phyloP scores from a whole-genome alignment of 2,888 invertebrate species.

The Platycnemis pennipes region DNA sequence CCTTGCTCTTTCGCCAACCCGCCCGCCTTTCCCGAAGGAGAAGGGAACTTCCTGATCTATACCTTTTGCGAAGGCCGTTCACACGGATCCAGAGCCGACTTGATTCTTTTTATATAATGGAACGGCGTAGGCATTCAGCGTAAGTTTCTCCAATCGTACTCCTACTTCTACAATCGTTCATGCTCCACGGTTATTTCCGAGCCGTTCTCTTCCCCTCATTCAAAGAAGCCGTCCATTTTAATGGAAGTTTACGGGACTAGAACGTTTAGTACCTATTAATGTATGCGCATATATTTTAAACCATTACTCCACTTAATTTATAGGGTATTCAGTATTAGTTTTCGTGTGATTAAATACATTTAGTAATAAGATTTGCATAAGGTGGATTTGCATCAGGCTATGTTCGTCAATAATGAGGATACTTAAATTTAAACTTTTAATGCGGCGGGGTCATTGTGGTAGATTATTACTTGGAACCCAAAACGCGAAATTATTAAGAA shows the following conservation, averaged over 20 bases:
- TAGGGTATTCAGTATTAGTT: too few relatives aligned
- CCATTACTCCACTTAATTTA: not conserved
- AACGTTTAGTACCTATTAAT: not conserved
- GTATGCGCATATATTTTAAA: not conserved
- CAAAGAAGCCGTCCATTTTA: not conserved
- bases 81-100: not conserved
- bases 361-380: too few relatives aligned
- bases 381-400: too few relatives aligned
- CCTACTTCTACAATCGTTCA: too few relatives aligned
- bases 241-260: not conserved
- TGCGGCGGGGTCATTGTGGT: too few relatives aligned
- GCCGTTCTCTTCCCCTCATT: not conserved
- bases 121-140: not conserved
- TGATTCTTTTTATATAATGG: not conserved
- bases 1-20: too few relatives aligned
- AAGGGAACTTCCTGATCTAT: conserved; percentile 11
- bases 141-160: not conserved
- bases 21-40: not conserved
- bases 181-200: not conserved
- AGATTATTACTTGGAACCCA: too few relatives aligned
- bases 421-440: too few relatives aligned
- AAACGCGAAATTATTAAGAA: too few relatives aligned
- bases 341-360: too few relatives aligned
- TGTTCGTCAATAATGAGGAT: too few relatives aligned
- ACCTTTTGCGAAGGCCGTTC: not conserved